phyloP scores from a whole-genome alignment of 2,113 vertebrate genomes.

The Cololabis saira region DNA sequence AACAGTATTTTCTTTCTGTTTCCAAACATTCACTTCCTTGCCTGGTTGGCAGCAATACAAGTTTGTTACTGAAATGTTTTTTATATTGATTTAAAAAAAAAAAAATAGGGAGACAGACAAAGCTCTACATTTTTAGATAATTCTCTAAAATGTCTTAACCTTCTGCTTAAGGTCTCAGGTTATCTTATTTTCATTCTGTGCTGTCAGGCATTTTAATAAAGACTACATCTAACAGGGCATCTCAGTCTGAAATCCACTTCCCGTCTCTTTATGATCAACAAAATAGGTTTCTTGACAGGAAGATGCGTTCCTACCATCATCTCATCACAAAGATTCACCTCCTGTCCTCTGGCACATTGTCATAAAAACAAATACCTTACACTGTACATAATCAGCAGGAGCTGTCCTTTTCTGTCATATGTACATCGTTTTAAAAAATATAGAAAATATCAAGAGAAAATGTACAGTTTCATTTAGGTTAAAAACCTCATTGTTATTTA shows the following conservation, averaged over 20 bases:
- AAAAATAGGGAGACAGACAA: too few species aligned
- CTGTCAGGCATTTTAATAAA: constrained; percentile 14
- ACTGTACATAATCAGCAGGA: constrained; percentile 39
- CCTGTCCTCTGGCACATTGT: constrained; percentile 47
- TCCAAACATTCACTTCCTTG: too few species aligned
- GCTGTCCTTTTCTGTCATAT: constrained; percentile 33
- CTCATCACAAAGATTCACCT: not conserved
- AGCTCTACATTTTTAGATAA: too few species aligned
- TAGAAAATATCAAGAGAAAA: constrained; percentile 74
- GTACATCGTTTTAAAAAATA: constrained; percentile 70
- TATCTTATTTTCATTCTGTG: constrained; percentile 7
- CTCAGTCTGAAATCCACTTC: constrained; percentile 12
- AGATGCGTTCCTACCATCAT: too few species aligned
- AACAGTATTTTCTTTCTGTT: too few species aligned
- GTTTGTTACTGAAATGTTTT: too few species aligned
- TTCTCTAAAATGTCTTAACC: not conserved
- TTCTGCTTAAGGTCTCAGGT: not conserved
- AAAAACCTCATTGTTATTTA: constrained; percentile 77
- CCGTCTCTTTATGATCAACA: not conserved
- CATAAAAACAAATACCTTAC: constrained; percentile 39
- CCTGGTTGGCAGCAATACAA: too few species aligned
- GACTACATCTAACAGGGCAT: not conserved
- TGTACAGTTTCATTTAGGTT: constrained; percentile 71
- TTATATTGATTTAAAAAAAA: too few species aligned
- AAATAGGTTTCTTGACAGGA: not conserved